Evolutionary conservation across 2,888 invertebrate species (phyloP).

Genomic region (Heliconius erato): DNA sequence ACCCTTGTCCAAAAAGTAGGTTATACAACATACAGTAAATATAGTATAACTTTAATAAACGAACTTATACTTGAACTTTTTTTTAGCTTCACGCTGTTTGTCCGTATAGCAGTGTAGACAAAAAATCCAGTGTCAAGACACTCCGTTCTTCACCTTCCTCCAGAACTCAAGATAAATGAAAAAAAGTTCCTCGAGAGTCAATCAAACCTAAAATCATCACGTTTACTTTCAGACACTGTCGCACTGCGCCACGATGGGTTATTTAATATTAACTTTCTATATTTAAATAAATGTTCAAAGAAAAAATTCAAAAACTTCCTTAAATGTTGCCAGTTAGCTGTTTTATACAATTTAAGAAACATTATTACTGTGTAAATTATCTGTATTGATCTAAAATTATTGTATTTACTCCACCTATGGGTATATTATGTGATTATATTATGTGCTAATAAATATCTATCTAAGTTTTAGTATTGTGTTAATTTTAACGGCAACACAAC

Average conservation of each 20-base stretch:
- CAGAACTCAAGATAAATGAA: neutral
- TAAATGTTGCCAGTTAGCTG: neutral
- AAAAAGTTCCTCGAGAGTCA: neutral
- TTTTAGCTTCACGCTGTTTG: neutral
- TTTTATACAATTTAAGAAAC: neutral
- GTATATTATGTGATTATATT: neutral
- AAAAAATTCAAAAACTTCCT: too few species aligned
- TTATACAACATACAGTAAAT: slow-evolving; percentile 67
- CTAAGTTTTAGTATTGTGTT: neutral
- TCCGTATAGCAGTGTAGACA: neutral
- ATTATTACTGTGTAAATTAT: slow-evolving; percentile 6
- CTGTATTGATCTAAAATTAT: neutral
- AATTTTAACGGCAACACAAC: neutral
- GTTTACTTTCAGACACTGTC: neutral
- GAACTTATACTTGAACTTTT: slow-evolving; percentile 27
- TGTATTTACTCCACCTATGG: neutral
- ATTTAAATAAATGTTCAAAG: too few species aligned
- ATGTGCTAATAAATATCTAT: neutral
- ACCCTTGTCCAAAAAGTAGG: slow-evolving; percentile 69
- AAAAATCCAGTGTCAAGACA: neutral
- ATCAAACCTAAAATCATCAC: neutral
- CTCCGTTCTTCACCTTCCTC: neutral
- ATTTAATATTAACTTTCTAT: too few species aligned
- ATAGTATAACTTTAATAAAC: slow-evolving; percentile 54
- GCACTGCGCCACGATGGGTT: neutral